Percentiles rank a stretch among this genome's conserved stretches.
Conservation (phyloP, 2,797 vertebrate species). For the Scolopax bukidnonensis region DNA sequence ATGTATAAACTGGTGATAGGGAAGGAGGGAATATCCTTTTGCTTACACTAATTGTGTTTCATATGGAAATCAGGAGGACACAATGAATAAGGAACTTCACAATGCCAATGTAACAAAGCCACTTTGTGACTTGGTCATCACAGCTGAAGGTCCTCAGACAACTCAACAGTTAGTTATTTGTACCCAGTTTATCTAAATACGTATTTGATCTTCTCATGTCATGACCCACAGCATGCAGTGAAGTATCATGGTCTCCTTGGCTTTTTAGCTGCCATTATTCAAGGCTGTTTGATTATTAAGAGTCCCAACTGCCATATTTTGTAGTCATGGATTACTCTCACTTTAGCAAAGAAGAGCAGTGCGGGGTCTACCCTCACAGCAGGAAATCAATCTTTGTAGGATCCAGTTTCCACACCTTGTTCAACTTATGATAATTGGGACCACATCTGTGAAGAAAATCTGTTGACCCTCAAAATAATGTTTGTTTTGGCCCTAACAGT, state of each 20-base stretch:
- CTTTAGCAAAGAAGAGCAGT: neutral
- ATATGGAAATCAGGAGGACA: neutral
- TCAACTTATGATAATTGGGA: neutral
- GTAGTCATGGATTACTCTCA: neutral
- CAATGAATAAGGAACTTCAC: neutral
- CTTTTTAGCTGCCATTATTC: conserved; percentile 25
- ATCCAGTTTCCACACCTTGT: neutral
- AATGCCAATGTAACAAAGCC: neutral
- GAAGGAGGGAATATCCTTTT: neutral
- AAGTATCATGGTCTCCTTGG: neutral
- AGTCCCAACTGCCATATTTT: neutral
- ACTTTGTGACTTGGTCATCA: neutral
- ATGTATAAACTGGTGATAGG: neutral
- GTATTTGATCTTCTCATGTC: neutral
- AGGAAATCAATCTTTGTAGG: neutral
- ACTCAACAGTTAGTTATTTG: neutral
- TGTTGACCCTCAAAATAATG: neutral
- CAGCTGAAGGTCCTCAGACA: neutral
- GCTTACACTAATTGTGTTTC: neutral
- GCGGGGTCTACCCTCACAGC: neutral
- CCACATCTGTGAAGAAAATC: neutral
- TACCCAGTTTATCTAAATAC: neutral
- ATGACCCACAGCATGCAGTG: neutral
- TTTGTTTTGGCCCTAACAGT: neutral
- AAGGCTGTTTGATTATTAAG: neutral